Base-by-base conservation (phyloP, 2,113 vertebrate species). In the Nerophis ophidion region DNA sequence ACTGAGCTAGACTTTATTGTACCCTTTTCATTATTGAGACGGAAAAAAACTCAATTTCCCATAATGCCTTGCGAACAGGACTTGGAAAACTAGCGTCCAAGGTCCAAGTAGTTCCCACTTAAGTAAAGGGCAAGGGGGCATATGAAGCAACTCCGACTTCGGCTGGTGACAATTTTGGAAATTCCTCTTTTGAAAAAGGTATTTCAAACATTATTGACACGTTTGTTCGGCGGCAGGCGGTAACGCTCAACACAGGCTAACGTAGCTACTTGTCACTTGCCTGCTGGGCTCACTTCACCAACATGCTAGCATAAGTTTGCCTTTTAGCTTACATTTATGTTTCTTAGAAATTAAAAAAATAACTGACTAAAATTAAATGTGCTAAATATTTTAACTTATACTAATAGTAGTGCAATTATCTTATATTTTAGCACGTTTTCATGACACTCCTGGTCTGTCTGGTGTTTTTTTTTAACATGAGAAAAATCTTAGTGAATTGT, bases 11-110 rank as follows among this genome's bases (percentile, higher is more conserved):
- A 40, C 7, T 8, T 9, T 9, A 40, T 40, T 40, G 38, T 2
- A 40, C 7, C 38, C 9, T 38, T 38, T 6, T 38, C 36, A 9
- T 3, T 44, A 11, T 44, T 44, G 11, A 19, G 4, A 11, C 6
- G 3, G n/a, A n/a, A 12, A 16, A 1, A 52, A 38, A 86, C 82
- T 83, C 47, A 78, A 72, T 67, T 65, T 3, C 82, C 87, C 85
- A 87, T 3, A 65, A 83, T 77, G 60, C 88, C 64, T 33, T 19
- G 15, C 7, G 4, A 7, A 16, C 45, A 17, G 13, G 44, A 1
- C 2, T 14, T 1, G 44, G 69, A 66, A 72, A 52, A 19, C 15
- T 33, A 15, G 16, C 12, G 76, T 80, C 64, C 75, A 74, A 81
- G 13, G 71, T 80, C 19, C 78, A 60, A 68, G 3, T 4, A 38